Conservation (phyloP, 2,888 invertebrate genomes). For the Ceriagrion tenellum region DNA sequence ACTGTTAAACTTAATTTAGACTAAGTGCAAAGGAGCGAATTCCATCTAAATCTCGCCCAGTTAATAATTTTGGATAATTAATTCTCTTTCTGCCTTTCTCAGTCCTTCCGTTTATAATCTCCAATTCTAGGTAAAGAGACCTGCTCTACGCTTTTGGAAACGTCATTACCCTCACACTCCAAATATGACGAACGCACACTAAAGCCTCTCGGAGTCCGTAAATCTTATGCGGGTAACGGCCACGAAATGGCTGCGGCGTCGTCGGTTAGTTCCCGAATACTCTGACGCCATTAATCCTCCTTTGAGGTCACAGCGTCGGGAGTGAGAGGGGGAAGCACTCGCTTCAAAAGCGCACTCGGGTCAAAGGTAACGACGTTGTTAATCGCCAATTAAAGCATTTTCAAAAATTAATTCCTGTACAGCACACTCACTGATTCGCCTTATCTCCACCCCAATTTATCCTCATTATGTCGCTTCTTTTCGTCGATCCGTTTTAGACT, state of each 20-base stretch:
- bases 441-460: not conserved
- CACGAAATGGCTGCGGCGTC: not conserved
- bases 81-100: too few species aligned
- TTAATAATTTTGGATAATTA: too few species aligned
- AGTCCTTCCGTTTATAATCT: too few species aligned
- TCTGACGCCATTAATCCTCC: not conserved
- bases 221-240: not conserved
- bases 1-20: too few species aligned
- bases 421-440: not conserved
- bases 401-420: not conserved
- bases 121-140: too few species aligned
- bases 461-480: not conserved
- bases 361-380: constrained; percentile 19
- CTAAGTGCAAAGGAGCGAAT: too few species aligned
- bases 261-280: not conserved
- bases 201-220: not conserved
- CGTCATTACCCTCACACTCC: too few species aligned
- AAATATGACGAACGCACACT: too few species aligned
- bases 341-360: not conserved
- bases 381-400: constrained; percentile 14
- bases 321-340: not conserved
- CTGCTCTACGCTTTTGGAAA: too few species aligned
- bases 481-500: not conserved
- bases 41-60: too few species aligned
- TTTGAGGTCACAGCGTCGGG: not conserved